These are phyloP conservation scores for Stigmatopora argus DNA, from an alignment of 2,113 vertebrate genomes.

Conservation along the genomic window DNA sequence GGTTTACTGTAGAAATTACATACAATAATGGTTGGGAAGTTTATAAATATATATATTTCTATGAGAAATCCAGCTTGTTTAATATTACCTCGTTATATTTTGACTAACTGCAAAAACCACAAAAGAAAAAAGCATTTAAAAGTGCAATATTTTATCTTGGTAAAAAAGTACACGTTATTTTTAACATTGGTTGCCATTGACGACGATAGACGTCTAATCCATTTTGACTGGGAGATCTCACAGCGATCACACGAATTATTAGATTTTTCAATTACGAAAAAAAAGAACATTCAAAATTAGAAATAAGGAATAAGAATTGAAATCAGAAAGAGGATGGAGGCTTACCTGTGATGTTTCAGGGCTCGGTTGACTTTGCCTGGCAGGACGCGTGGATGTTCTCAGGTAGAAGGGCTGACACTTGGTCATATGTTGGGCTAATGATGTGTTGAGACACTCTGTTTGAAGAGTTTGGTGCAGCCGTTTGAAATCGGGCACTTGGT, in stretches of 20 bases:
- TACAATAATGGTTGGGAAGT: neutral
- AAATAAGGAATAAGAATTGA: no score
- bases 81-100: neutral
- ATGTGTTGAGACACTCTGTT: slow-evolving; percentile 65
- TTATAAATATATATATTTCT: slow-evolving; percentile 3
- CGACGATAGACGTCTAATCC: no score
- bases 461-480: slow-evolving; percentile 80
- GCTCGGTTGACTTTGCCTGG: slow-evolving; percentile 48
- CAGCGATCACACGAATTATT: neutral
- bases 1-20: slow-evolving; percentile 2
- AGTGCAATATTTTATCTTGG: no score
- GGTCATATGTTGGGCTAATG: slow-evolving; percentile 70
- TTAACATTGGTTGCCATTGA: no score
- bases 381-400: slow-evolving; percentile 72
- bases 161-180: no score
- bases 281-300: neutral
- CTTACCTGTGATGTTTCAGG: slow-evolving; percentile 51
- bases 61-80: neutral
- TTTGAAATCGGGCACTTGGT: slow-evolving; percentile 79
- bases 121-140: neutral
- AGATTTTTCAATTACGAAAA: neutral
- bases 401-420: slow-evolving; percentile 82
- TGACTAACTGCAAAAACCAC: neutral
- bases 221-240: no score
- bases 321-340: neutral